Percentiles rank a stretch among this genome's conserved stretches.
These are phyloP conservation scores for Callyntrura guangdongensis DNA, from an alignment of 2,888 invertebrate species.

Conservation along the genomic window DNA sequence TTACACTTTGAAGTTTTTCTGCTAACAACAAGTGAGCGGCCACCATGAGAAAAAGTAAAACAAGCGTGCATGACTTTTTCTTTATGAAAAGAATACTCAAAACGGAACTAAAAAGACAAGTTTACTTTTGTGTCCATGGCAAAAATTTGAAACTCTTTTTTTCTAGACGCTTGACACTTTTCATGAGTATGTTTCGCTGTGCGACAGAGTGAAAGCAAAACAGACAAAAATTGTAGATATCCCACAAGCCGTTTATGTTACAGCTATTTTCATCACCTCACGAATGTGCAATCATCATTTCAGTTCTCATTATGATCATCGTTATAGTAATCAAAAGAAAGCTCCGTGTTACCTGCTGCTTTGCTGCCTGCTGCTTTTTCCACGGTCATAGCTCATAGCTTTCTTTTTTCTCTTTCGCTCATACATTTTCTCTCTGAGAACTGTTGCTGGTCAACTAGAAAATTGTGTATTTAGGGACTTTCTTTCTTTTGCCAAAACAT, in stretches of 20 bases:
- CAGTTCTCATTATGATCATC: background rate
- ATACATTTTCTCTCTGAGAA: background rate
- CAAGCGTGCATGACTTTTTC: too few species aligned
- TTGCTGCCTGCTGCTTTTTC: background rate
- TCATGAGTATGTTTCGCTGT: background rate
- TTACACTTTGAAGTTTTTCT: too few species aligned
- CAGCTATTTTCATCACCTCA: background rate
- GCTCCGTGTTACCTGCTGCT: background rate
- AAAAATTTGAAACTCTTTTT: too few species aligned
- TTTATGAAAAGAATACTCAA: too few species aligned
- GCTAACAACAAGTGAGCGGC: too few species aligned
- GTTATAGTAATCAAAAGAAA: background rate
- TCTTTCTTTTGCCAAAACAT: background rate
- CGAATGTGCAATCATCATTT: background rate
- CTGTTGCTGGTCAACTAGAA: constrained; percentile 44
- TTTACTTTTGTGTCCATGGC: too few species aligned
- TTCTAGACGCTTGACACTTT: too few species aligned
- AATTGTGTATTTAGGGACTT: background rate
- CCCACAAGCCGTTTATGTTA: background rate
- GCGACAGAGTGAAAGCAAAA: background rate
- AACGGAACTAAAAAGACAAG: too few species aligned
- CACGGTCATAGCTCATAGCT: background rate
- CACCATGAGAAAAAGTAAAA: too few species aligned
- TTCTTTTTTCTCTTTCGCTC: background rate
- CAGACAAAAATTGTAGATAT: background rate